These are phyloP conservation scores for Maccullochella peelii DNA, from an alignment of 2,113 vertebrate species.

Conservation along the genomic window DNA sequence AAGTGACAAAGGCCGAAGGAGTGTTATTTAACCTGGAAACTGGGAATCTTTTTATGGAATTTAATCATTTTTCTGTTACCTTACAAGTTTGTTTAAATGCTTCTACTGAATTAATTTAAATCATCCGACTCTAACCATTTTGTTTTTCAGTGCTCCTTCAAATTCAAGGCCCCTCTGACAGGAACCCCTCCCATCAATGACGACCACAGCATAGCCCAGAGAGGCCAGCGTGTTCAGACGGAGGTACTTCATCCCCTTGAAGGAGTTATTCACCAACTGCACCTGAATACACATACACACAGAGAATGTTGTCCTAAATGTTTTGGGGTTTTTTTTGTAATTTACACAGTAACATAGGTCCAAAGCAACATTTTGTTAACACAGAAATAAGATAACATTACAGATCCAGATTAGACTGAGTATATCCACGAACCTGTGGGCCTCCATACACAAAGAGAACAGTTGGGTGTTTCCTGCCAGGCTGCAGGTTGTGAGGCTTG, in stretches of 20 bases:
- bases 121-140: conserved; percentile 87
- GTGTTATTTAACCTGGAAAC: not conserved
- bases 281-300: conserved; percentile 83
- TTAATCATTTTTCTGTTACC: not conserved
- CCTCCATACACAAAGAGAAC: conserved; percentile 97
- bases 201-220: conserved; percentile 95
- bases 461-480: conserved; percentile 94
- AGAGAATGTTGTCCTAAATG: not conserved
- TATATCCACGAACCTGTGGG: conserved; percentile 88
- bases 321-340: not conserved
- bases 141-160: conserved; percentile 96
- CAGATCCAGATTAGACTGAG: not conserved
- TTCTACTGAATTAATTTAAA: not conserved
- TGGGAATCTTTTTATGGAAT: not conserved
- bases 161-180: conserved; percentile 96
- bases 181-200: conserved; percentile 95
- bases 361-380: not conserved
- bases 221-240: conserved; percentile 95
- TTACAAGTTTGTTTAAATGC: not conserved
- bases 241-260: conserved; percentile 97
- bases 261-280: conserved; percentile 97
- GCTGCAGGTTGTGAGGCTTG: conserved; percentile 92
- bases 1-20: not conserved
- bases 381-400: not conserved
- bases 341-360: not conserved